These are phyloP conservation scores for Sminthurinus aureus DNA, from an alignment of 2,888 invertebrate genomes.

Conservation along the genomic window DNA sequence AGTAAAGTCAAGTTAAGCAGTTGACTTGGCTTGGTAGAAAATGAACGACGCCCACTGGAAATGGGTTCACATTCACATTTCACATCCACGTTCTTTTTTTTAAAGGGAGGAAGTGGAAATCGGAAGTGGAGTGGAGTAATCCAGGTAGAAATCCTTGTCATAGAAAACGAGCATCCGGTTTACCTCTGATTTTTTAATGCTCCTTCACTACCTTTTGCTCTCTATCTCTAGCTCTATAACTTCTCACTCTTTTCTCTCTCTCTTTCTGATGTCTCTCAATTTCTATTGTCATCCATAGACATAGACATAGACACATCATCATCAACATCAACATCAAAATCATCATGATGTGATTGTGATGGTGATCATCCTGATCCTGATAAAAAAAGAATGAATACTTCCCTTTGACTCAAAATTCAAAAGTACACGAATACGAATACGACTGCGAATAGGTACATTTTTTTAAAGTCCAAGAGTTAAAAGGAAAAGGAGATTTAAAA, in stretches of 20 bases:
- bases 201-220: neutral
- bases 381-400: neutral
- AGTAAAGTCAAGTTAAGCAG: neutral
- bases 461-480: constrained; percentile 25
- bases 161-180: constrained; percentile 45
- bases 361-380: neutral
- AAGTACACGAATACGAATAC: constrained; percentile 11
- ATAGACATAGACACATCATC: neutral
- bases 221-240: too few relatives aligned
- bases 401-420: neutral
- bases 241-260: too few relatives aligned
- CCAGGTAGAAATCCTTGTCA: constrained; percentile 47
- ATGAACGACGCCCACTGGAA: constrained; percentile 42
- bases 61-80: constrained; percentile 37
- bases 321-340: neutral
- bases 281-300: too few relatives aligned
- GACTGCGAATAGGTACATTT: constrained; percentile 7
- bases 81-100: constrained; percentile 4
- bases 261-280: too few relatives aligned
- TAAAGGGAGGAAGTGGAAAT: constrained; percentile 42
- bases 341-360: neutral
- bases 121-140: constrained; percentile 44
- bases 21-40: constrained; percentile 1
- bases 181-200: constrained; percentile 26
- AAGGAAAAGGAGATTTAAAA: constrained; percentile 9